These are phyloP conservation scores for Malurus melanocephalus DNA, from an alignment of 2,113 vertebrate genomes.

Conservation along the genomic window DNA sequence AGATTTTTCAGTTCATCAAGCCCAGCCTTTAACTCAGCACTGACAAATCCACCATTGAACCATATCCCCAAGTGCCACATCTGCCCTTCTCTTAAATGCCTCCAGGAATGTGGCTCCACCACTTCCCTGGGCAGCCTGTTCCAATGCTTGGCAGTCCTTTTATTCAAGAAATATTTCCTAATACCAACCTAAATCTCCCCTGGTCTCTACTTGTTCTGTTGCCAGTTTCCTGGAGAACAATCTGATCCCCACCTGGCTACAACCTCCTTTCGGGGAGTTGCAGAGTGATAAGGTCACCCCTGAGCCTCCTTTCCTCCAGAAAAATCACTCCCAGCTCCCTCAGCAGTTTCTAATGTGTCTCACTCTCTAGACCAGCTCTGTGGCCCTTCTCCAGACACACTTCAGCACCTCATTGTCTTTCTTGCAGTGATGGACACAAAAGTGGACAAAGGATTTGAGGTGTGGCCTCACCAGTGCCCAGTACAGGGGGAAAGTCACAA, in stretches of 20 bases:
- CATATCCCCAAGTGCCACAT: neutral
- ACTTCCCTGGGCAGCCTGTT: neutral
- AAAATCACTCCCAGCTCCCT: neutral
- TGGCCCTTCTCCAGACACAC: neutral
- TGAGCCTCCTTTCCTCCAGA: neutral
- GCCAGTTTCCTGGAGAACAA: rapidly evolving
- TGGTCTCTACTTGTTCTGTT: neutral
- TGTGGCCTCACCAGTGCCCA: neutral
- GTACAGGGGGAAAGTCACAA: rapidly evolving
- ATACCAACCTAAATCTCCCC: neutral
- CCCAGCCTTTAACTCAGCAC: neutral
- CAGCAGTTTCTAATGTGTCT: neutral
- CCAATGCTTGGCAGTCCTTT: neutral
- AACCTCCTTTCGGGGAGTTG: neutral
- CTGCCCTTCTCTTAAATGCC: neutral
- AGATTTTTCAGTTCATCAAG: neutral
- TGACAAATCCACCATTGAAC: neutral
- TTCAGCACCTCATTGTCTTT: neutral
- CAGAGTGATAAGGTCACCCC: too few species aligned
- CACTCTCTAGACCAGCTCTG: neutral
- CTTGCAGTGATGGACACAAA: neutral
- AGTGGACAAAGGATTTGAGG: neutral
- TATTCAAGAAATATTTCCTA: neutral
- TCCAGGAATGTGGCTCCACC: neutral
- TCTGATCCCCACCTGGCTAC: rapidly evolving